Percentiles rank a stretch among this genome's conserved stretches.
phyloP scores from a whole-genome alignment of 2,888 invertebrate genomes.

The Microctonus aethiopoides region DNA sequence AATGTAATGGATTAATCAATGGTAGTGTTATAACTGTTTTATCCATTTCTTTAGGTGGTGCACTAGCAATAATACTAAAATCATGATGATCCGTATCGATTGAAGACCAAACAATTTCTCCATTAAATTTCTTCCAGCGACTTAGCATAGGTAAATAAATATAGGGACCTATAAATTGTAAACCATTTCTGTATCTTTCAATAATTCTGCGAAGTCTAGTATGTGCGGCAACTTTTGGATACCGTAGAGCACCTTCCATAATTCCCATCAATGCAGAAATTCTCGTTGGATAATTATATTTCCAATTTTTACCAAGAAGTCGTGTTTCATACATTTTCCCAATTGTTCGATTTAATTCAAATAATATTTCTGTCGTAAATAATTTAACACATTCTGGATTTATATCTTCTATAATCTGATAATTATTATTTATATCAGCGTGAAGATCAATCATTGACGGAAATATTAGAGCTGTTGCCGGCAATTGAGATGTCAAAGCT shows the following conservation, averaged over 20 bases:
- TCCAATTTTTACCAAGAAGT: slow-evolving; percentile 32
- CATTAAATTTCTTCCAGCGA: slow-evolving; percentile 19
- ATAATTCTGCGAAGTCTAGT: not conserved
- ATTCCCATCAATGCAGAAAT: slow-evolving; percentile 38
- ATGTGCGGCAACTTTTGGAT: slow-evolving; percentile 22
- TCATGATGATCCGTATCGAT: slow-evolving; percentile 27
- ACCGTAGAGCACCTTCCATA: slow-evolving; percentile 28
- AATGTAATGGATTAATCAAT: slow-evolving; percentile 42
- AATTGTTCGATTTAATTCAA: slow-evolving; percentile 31
- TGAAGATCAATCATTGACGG: slow-evolving; percentile 31
- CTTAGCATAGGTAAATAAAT: slow-evolving; percentile 38
- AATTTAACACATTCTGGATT: slow-evolving; percentile 12
- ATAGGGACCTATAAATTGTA: slow-evolving; percentile 37
- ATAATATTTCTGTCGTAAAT: slow-evolving; percentile 24
- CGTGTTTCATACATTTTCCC: slow-evolving; percentile 27
- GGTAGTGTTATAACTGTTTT: slow-evolving; percentile 26
- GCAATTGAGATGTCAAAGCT: not conserved
- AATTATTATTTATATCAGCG: not conserved
- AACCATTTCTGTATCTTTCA: slow-evolving; percentile 24
- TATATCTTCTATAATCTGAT: not conserved
- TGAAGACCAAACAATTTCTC: slow-evolving; percentile 36
- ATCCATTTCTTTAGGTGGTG: not conserved
- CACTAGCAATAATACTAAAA: not conserved
- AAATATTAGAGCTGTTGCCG: not conserved
- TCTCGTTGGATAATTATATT: slow-evolving; percentile 35